Evolutionary conservation across 1,140 invertebrate species (phyloP).

Genomic region (Reticulitermes speratus): DNA sequence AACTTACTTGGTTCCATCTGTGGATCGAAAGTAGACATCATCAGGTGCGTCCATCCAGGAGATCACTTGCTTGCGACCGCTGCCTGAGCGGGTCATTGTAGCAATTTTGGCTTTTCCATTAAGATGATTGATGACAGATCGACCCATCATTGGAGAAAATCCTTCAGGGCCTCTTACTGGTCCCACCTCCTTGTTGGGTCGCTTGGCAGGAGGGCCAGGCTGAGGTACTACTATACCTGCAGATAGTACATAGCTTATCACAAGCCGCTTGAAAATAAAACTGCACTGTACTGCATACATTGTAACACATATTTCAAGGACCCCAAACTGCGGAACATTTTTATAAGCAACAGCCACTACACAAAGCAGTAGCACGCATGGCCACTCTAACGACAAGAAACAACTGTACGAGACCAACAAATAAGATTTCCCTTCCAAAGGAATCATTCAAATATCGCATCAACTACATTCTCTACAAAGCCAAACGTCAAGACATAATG

Average conservation of each 20-base stretch:
- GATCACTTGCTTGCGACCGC: conserved; percentile 83
- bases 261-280: background rate
- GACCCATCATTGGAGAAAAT: conserved; percentile 39
- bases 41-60: conserved; percentile 98
- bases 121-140: conserved; percentile 46
- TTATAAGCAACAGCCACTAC: too few relatives aligned
- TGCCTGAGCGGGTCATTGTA: conserved; percentile 62
- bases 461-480: too few relatives aligned
- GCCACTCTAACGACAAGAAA: too few relatives aligned
- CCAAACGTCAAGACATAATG: too few relatives aligned
- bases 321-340: too few relatives aligned
- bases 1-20: conserved; percentile 83
- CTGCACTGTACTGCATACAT: too few relatives aligned
- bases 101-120: conserved; percentile 72
- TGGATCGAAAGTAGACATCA: conserved; percentile 93
- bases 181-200: conserved; percentile 67
- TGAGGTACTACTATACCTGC: conserved; percentile 34
- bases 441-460: too few relatives aligned
- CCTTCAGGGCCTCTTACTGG: conserved; percentile 52
- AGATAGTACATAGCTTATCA: background rate
- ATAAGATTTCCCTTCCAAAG: too few relatives aligned
- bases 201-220: conserved; percentile 59
- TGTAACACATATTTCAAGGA: too few relatives aligned
- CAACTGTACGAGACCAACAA: too few relatives aligned
- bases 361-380: too few relatives aligned